Conservation (phyloP, 2,797 vertebrate genomes). For the Mycteria americana region DNA sequence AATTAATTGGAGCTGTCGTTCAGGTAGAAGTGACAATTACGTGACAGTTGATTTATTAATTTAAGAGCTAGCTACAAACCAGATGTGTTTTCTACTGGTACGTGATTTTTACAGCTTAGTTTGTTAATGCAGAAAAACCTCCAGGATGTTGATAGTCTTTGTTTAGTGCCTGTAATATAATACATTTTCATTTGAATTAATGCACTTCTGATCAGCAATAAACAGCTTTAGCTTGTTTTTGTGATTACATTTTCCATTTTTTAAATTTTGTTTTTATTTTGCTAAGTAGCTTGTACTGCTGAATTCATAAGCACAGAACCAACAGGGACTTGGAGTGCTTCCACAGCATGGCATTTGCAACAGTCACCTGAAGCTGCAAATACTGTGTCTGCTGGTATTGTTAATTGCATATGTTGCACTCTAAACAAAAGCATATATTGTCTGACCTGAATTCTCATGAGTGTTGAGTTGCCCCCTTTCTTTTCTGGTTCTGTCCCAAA, state of each 20-base stretch:
- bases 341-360: neutral
- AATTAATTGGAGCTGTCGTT: constrained; percentile 52
- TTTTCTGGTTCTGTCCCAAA: neutral
- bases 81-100: neutral
- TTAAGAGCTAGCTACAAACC: neutral
- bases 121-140: neutral
- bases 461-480: neutral
- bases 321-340: neutral
- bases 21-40: constrained; percentile 42
- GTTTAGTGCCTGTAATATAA: neutral
- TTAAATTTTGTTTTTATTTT: neutral
- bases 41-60: constrained; percentile 63
- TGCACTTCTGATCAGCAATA: neutral
- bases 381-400: neutral
- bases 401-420: neutral
- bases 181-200: constrained; percentile 25
- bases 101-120: neutral
- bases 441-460: neutral
- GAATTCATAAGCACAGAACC: neutral
- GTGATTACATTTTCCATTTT: neutral
- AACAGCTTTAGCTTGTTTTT: neutral
- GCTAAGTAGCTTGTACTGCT: neutral
- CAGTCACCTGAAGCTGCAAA: neutral
- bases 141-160: neutral
- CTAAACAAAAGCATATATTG: neutral